These are phyloP conservation scores for Zingel zingel DNA, from an alignment of 2,113 vertebrate species.

Conservation along the genomic window DNA sequence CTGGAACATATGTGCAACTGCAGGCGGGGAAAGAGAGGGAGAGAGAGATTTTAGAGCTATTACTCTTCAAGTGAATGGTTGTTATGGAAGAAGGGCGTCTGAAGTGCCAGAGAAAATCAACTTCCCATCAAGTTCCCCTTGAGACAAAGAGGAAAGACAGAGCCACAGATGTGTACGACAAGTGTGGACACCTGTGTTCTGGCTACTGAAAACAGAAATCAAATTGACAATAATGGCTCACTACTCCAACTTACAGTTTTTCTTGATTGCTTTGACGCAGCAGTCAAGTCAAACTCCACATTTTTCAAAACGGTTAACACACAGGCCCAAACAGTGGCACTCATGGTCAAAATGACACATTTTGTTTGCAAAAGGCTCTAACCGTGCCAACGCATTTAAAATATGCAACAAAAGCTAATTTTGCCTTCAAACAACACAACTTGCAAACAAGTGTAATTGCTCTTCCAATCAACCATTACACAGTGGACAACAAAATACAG, in stretches of 20 bases:
- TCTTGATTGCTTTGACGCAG: too few relatives aligned
- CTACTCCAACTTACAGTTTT: neutral
- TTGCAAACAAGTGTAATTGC: too few relatives aligned
- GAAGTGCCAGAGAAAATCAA: constrained; percentile 34
- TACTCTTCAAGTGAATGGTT: constrained; percentile 45
- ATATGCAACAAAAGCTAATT: too few relatives aligned
- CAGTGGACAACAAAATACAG: too few relatives aligned
- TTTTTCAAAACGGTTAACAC: too few relatives aligned
- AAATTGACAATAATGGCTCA: neutral
- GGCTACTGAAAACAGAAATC: neutral
- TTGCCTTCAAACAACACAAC: too few relatives aligned
- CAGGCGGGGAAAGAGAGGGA: neutral
- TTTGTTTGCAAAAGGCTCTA: too few relatives aligned
- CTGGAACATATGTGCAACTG: neutral
- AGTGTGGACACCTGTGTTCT: neutral
- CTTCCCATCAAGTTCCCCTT: constrained; percentile 32
- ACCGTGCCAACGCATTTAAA: too few relatives aligned
- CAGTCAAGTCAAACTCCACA: too few relatives aligned
- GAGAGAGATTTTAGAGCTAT: constrained; percentile 41
- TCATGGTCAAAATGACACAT: too few relatives aligned
- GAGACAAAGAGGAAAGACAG: constrained; percentile 24
- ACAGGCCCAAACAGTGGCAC: too few relatives aligned
- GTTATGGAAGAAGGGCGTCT: constrained; percentile 30
- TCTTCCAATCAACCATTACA: too few relatives aligned
- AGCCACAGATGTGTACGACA: neutral